phyloP scores from a whole-genome alignment of 2,113 vertebrate genomes.

The Nymphicus hollandicus region DNA sequence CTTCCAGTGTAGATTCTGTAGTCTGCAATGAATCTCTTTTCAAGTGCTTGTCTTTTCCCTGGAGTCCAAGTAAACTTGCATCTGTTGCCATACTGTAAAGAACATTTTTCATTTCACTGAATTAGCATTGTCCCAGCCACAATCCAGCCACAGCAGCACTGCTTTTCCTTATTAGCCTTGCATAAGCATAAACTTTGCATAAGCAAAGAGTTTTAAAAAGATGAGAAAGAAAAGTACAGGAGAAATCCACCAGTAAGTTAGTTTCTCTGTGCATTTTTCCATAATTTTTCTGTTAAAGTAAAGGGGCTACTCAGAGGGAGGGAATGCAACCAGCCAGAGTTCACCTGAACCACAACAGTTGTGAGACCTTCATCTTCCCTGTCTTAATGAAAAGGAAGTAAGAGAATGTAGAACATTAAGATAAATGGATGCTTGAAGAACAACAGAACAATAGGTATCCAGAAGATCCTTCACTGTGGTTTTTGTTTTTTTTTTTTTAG shows the following conservation, averaged over 20 bases:
- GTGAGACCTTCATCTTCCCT: neutral
- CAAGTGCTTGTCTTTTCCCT: neutral
- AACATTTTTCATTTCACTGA: neutral
- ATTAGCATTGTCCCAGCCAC: neutral
- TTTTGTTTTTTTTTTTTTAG: neutral
- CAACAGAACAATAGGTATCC: fast-evolving
- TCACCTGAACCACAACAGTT: neutral
- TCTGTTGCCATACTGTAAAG: neutral
- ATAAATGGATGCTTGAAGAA: fast-evolving
- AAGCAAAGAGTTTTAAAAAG: neutral
- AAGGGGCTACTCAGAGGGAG: neutral
- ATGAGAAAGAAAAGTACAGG: fast-evolving
- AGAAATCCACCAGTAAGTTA: neutral
- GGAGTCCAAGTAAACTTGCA: neutral
- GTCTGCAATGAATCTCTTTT: neutral
- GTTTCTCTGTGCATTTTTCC: neutral
- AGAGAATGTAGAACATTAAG: neutral
- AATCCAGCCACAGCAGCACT: neutral
- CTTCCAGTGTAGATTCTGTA: neutral
- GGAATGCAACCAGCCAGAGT: neutral
- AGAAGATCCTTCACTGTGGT: neutral
- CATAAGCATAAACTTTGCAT: neutral
- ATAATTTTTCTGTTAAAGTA: neutral
- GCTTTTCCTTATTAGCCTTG: neutral
- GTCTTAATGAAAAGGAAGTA: neutral